Evolutionary conservation across 2,888 invertebrate genomes (phyloP), one percentile per base, ranked within the genome.

Genomic region (Alloscopus bannaensis): DNA sequence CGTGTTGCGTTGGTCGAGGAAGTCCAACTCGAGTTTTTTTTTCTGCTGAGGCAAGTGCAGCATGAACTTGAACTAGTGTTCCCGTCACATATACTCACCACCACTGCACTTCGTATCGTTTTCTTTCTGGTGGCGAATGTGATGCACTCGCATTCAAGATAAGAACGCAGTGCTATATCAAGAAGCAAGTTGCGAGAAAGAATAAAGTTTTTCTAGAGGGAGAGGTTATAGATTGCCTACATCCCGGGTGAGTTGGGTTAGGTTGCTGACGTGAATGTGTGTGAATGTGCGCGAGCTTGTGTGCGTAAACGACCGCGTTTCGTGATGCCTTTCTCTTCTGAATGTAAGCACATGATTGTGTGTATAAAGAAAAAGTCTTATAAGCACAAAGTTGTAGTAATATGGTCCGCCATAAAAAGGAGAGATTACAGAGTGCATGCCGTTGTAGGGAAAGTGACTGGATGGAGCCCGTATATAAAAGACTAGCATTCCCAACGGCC

Each of bases 231-330:
- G 59, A 59, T 28, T 59, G 31, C 29, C 59, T 29, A 6, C 22
- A 36, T 62, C 60, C 60, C 60, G 60, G 60, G 60, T 62, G 60
- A 62, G 60, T 62, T 62, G 60, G 60, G 60, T 62, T 62, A 62
- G 40, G 60, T 62, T 62, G 40, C 59, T 59, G 28, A 59, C 59
- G n/a, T 59, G 29, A 59, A 59, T 59, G 59, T 59, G 59, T 59
- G 59, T 59, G 16, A 59, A 29, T 59, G 29, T 22, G 22, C 18
- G 47, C n/a, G 6, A 47, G 18, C 13, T 18, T n/a, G 28, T 29
- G 28, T 29, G 59, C 28, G n/a, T 29, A 24, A 59, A 59, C 13
- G n/a, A 28, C 28, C 8, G 50, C 50, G 18, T 18, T 16, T 18
- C 13, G 40, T 40, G 24, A 24, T 4, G 20, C 6, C 20, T 26